Conservation (phyloP, 2,797 vertebrate genomes). For the Botia kubotai region DNA sequence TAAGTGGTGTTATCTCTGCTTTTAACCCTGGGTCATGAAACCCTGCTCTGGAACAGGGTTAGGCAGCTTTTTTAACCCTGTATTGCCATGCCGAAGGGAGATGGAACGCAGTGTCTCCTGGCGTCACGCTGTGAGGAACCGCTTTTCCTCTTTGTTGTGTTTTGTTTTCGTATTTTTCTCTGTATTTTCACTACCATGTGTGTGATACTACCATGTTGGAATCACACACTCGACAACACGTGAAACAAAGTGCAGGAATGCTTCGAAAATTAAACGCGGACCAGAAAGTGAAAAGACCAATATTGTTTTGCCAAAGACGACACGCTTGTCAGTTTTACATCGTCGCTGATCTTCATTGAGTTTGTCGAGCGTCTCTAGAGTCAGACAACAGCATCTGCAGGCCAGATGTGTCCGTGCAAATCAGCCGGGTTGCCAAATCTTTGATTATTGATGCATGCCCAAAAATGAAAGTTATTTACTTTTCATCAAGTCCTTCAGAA, state of each 20-base stretch:
- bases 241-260: slow-evolving; percentile 51
- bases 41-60: not conserved
- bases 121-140: slow-evolving; percentile 14
- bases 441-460: not conserved
- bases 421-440: not conserved
- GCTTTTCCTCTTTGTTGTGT: slow-evolving; percentile 2
- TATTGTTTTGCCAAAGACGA: not conserved
- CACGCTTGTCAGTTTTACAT: slow-evolving; percentile 5
- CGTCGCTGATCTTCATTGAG: slow-evolving; percentile 13
- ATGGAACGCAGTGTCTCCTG: not conserved
- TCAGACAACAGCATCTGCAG: not conserved
- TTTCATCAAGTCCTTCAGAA: not conserved
- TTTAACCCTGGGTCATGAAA: slow-evolving; percentile 5
- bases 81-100: not conserved
- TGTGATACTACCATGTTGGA: too few species aligned
- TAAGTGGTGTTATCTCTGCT: not conserved
- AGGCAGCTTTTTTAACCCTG: not conserved
- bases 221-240: slow-evolving; percentile 61
- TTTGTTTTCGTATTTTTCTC: slow-evolving; percentile 18
- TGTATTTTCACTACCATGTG: too few species aligned
- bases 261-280: too few species aligned
- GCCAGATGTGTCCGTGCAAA: not conserved
- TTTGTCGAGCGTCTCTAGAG: not conserved
- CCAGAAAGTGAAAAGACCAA: slow-evolving; percentile 18
- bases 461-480: not conserved